A percentile compares a stretch with the other conserved stretches of the same genome.
These are phyloP conservation scores for Abscondita cerata DNA, from an alignment of 2,888 invertebrate species.

Conservation along the genomic window DNA sequence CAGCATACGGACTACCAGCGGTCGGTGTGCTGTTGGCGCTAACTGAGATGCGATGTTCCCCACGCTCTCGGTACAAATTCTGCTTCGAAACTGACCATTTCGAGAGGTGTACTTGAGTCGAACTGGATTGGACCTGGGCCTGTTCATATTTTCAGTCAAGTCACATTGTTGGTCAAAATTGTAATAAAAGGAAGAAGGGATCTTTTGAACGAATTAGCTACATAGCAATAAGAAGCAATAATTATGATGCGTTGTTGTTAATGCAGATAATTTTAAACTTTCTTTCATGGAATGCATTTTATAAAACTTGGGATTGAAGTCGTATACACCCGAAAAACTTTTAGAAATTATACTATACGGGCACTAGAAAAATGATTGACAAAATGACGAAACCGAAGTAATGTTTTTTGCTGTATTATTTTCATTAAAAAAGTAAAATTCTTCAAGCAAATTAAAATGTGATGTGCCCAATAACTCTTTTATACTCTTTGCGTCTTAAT, in stretches of 20 bases:
- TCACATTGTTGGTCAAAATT: slow-evolving; percentile 21
- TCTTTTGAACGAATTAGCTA: background rate
- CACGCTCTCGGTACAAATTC: slow-evolving; percentile 92
- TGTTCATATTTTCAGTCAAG: slow-evolving; percentile 56
- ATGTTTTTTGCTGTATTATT: no score
- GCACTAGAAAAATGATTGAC: no score
- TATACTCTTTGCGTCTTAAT: no score
- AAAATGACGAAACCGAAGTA: no score
- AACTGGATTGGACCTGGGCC: slow-evolving; percentile 92
- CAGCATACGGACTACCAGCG: slow-evolving; percentile 91
- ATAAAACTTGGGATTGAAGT: no score
- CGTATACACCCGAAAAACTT: no score
- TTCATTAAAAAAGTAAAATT: no score
- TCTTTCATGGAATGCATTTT: slow-evolving; percentile 13
- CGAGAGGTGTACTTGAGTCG: slow-evolving; percentile 88
- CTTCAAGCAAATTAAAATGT: no score
- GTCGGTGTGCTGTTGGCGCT: slow-evolving; percentile 82
- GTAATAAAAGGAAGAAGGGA: slow-evolving; percentile 14
- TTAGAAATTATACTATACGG: no score
- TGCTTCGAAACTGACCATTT: slow-evolving; percentile 81
- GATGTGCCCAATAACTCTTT: no score
- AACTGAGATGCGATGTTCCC: slow-evolving; percentile 90
- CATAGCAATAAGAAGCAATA: background rate
- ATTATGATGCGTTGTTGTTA: background rate
- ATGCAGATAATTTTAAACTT: background rate